These are phyloP conservation scores for Drosophila incognita DNA, from an alignment of 2,888 invertebrate genomes.

Conservation along the genomic window DNA sequence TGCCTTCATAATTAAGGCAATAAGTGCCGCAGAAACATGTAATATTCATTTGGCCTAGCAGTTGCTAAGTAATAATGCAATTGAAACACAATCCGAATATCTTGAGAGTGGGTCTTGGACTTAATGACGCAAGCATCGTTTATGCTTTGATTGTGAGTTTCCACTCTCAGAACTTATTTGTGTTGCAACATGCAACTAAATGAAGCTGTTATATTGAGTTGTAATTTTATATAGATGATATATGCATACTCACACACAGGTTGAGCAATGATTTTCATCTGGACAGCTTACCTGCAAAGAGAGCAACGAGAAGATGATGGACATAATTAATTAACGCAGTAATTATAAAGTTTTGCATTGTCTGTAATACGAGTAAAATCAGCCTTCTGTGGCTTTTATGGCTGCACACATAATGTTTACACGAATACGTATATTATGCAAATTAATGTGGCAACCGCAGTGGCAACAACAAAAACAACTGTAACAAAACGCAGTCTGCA, in stretches of 20 bases:
- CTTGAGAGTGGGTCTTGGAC: slow-evolving; percentile 4
- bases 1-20: background rate
- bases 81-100: background rate
- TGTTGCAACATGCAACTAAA: background rate
- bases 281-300: slow-evolving; percentile 47
- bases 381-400: slow-evolving; percentile 11
- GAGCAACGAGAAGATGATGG: slow-evolving; percentile 13
- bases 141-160: background rate
- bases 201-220: background rate
- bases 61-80: background rate
- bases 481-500: slow-evolving; percentile 14
- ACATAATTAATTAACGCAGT: slow-evolving; percentile 44
- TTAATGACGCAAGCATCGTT: too few relatives aligned
- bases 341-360: slow-evolving; percentile 15
- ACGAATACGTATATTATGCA: slow-evolving; percentile 51
- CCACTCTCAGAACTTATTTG: background rate
- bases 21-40: background rate
- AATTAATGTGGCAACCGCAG: slow-evolving; percentile 49
- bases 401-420: slow-evolving; percentile 21
- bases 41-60: background rate
- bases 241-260: background rate
- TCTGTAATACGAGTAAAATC: slow-evolving; percentile 23
- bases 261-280: slow-evolving; percentile 1
- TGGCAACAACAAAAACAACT: slow-evolving; percentile 15
- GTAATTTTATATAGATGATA: too few relatives aligned